phyloP scores from a whole-genome alignment of 2,888 invertebrate genomes.

The Chrysina gloriosa region DNA sequence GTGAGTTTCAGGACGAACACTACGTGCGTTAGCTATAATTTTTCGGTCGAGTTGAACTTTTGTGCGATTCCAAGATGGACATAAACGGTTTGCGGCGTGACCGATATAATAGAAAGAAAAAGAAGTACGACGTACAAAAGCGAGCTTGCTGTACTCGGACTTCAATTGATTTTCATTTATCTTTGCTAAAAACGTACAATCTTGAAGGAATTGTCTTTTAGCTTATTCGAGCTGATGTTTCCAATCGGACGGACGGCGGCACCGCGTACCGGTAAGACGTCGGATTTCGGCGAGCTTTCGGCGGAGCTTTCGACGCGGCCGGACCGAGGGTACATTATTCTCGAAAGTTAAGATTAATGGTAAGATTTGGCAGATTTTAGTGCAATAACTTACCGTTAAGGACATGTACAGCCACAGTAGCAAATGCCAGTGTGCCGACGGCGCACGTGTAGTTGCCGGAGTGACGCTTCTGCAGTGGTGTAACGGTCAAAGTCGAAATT shows the following conservation, averaged over 20 bases:
- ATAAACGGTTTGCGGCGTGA: slow-evolving; percentile 28
- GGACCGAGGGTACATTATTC: slow-evolving; percentile 52
- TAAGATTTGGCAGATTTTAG: slow-evolving; percentile 56
- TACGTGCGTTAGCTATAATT: slow-evolving; percentile 43
- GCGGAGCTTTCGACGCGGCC: slow-evolving; percentile 46
- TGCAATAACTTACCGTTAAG: slow-evolving; percentile 69
- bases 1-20: slow-evolving; percentile 12
- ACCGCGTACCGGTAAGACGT: too few species aligned
- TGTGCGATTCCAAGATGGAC: slow-evolving; percentile 42
- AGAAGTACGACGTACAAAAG: slow-evolving; percentile 39
- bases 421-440: slow-evolving; percentile 65
- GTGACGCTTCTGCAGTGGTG: slow-evolving; percentile 69
- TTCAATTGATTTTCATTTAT: slow-evolving; percentile 53
- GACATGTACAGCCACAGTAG: slow-evolving; percentile 72
- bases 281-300: slow-evolving; percentile 1
- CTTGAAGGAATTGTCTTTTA: slow-evolving; percentile 47
- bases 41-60: slow-evolving; percentile 47
- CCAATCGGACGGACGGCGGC: slow-evolving; percentile 40
- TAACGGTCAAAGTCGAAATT: slow-evolving; percentile 68
- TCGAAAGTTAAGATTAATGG: slow-evolving; percentile 57
- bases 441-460: slow-evolving; percentile 73
- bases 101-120: slow-evolving; percentile 44
- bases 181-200: slow-evolving; percentile 49
- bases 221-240: slow-evolving; percentile 49
- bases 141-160: slow-evolving; percentile 37